Conservation (phyloP, 92 coral and sea anemone species). For the Porites cylindrica region DNA sequence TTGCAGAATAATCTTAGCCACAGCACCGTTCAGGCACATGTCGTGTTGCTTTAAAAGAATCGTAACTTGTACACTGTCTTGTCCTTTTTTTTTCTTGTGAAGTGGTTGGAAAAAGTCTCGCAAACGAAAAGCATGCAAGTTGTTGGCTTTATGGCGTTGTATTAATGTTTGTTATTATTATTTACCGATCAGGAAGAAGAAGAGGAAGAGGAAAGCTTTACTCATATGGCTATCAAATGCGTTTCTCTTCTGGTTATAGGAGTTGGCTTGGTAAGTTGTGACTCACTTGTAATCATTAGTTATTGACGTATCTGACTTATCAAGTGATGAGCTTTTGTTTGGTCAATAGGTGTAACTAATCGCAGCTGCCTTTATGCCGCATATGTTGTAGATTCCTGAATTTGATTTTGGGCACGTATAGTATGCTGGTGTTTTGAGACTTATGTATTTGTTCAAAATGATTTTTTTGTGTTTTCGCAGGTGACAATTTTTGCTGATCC, state of each 20-base stretch:
- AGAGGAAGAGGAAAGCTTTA: slow-evolving; percentile 86
- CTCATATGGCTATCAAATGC: slow-evolving; percentile 79
- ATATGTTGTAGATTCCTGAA: too few species aligned
- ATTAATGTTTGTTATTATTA: slow-evolving; percentile 12
- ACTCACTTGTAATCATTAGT: background rate
- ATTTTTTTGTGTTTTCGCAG: slow-evolving; percentile 32
- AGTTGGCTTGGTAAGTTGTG: slow-evolving; percentile 87
- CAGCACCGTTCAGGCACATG: too few species aligned
- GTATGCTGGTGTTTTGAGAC: background rate
- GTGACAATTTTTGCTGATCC: slow-evolving; percentile 98
- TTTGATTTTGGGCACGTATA: background rate
- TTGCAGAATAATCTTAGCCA: too few species aligned
- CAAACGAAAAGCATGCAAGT: too few species aligned
- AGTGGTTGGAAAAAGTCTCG: too few species aligned
- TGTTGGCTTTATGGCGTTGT: background rate
- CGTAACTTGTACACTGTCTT: too few species aligned
- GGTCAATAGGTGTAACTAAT: too few species aligned
- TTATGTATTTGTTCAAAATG: background rate
- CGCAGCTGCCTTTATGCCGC: too few species aligned
- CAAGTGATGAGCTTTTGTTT: too few species aligned
- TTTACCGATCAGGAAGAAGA: slow-evolving; percentile 76
- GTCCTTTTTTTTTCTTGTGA: too few species aligned
- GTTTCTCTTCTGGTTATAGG: slow-evolving; percentile 84
- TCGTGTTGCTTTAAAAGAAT: too few species aligned
- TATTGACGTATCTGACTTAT: too few species aligned